Conservation (phyloP, 2,888 invertebrate species). For the Scelioninae gen. 1 region DNA sequence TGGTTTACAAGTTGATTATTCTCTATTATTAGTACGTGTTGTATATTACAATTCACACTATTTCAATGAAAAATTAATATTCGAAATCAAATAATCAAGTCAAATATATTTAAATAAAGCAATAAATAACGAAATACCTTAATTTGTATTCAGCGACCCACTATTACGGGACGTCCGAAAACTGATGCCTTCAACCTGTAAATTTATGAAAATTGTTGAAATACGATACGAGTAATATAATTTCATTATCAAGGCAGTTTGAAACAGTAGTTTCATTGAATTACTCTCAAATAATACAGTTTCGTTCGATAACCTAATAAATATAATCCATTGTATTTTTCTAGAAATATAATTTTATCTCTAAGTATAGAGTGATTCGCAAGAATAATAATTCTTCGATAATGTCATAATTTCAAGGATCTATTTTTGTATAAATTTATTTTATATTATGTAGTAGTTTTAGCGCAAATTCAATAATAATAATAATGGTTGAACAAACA, state of each 20-base stretch:
- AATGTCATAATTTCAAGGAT: neutral
- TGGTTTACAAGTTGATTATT: conserved; percentile 12
- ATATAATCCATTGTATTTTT: conserved; percentile 4
- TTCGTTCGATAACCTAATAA: conserved; percentile 5
- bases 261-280: conserved; percentile 37
- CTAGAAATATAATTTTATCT: neutral
- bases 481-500: too few species aligned
- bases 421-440: too few species aligned
- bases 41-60: conserved; percentile 25
- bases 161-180: conserved; percentile 35
- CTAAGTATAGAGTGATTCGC: neutral
- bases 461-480: too few species aligned
- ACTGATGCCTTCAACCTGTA: conserved; percentile 25
- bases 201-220: conserved; percentile 47
- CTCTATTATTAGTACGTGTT: conserved; percentile 29
- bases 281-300: conserved; percentile 7
- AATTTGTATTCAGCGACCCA: conserved; percentile 39
- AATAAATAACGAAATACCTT: conserved; percentile 34
- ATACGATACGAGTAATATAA: conserved; percentile 40
- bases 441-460: too few species aligned
- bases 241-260: conserved; percentile 29
- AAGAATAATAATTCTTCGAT: neutral
- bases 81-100: conserved; percentile 25
- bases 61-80: conserved; percentile 31
- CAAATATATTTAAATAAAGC: conserved; percentile 30